phyloP scores from a whole-genome alignment of 2,888 invertebrate species.

The Heliconius cydno region DNA sequence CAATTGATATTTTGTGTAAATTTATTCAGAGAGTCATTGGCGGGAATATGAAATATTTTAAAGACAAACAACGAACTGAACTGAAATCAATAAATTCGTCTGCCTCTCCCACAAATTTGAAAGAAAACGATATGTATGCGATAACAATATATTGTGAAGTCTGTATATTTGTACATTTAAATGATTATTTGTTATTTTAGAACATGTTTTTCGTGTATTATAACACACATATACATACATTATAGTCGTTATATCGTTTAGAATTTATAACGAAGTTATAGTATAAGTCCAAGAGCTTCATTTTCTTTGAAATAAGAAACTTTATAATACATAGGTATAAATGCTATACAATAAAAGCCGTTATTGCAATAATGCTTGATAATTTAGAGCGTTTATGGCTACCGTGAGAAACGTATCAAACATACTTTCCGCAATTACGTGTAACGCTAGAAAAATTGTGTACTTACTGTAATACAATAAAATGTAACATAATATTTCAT shows the following conservation, averaged over 20 bases:
- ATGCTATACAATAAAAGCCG: conserved; percentile 44
- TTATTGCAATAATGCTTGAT: conserved; percentile 51
- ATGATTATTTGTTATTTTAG: not conserved
- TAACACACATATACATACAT: not conserved
- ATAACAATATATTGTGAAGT: not conserved
- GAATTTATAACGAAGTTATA: not conserved
- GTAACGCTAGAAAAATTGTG: conserved; percentile 70
- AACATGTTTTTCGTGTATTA: not conserved
- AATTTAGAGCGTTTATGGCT: conserved; percentile 57
- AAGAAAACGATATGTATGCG: conserved; percentile 11
- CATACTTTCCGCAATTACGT: conserved; percentile 73
- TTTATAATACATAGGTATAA: conserved; percentile 30
- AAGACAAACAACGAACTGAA: conserved; percentile 26
- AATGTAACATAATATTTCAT: conserved; percentile 10
- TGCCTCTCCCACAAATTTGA: conserved; percentile 20
- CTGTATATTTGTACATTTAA: not conserved
- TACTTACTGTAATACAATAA: conserved; percentile 15
- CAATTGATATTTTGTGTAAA: conserved; percentile 26
- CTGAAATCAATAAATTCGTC: conserved; percentile 30
- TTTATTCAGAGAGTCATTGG: conserved; percentile 25
- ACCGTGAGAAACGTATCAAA: conserved; percentile 76
- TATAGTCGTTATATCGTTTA: not conserved
- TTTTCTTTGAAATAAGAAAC: conserved; percentile 20
- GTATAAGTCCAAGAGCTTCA: not conserved
- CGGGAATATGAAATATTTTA: conserved; percentile 27